Evolutionary conservation across 2,888 invertebrate genomes (phyloP), one percentile per base, ranked within the genome.

Genomic region (Alentia gelatinosa): DNA sequence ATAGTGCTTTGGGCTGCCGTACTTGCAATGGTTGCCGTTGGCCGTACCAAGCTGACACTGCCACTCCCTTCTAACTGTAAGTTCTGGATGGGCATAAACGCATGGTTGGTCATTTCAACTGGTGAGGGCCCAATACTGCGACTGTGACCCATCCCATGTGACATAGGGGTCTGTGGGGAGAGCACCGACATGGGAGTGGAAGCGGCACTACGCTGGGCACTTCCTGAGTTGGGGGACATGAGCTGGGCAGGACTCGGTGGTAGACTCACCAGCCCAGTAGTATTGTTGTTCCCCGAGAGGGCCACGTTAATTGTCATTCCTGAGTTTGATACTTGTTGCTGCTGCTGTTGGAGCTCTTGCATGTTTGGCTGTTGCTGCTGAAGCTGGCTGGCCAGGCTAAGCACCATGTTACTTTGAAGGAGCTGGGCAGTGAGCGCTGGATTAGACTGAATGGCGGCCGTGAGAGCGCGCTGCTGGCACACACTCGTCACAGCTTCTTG

Each of bases 81-180:
- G 30, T 50, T 86, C 19, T 90, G 90, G 37, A 90, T 90, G 37
- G 90, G 90, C 84, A 90, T 84, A 37, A 90, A 90, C 19, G 84
- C 84, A 90, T 50, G 26, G 50, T 26, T 86, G 42, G 23, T 42
- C 86, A 86, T 63, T 23, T 89, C 89, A 1, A 89, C 75, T 35
- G 89, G 89, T 15, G 42, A 56, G 33, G 89, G 89, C 19, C 89
- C 68, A 23, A 89, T 40, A 89, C 68, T 89, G 39, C 74, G 68
- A 37, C 75, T 89, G 40, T 74, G 89, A 9, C 40, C 84, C 74
- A 74, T 74, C 39, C 79, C 74, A 26, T 90, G 75, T 5, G 68
- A 74, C 42, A 47, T 90, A 42, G 89, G 89, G 9, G 37, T 90
- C 37, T 47, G 79, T 23, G 90, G 79, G 30, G 79, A 75, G 19